Evolutionary conservation across 2,797 vertebrate species (phyloP).

Genomic region (Strix occidentalis): DNA sequence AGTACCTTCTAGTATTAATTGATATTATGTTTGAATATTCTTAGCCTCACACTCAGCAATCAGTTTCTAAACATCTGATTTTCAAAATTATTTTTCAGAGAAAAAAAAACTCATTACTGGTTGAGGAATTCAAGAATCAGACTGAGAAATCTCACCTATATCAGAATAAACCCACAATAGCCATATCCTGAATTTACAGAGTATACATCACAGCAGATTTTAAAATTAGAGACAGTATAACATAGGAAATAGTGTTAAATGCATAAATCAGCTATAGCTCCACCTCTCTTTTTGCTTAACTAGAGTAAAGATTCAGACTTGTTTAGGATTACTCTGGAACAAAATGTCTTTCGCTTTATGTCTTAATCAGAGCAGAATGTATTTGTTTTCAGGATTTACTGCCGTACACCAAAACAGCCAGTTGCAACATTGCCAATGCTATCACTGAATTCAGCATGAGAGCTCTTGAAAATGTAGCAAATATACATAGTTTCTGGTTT

Average conservation of each 20-base stretch:
- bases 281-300: not conserved
- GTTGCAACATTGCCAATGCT: not conserved
- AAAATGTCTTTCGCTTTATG: not conserved
- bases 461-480: not conserved
- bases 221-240: not conserved
- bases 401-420: not conserved
- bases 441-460: not conserved
- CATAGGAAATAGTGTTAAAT: not conserved
- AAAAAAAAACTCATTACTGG: not conserved
- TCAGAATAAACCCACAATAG: not conserved
- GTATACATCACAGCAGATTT: not conserved
- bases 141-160: not conserved
- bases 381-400: not conserved
- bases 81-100: not conserved
- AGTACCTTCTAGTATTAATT: not conserved
- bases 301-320: not conserved
- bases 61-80: not conserved
- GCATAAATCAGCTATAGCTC: not conserved
- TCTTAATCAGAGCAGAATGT: not conserved
- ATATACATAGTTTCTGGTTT: not conserved
- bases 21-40: not conserved
- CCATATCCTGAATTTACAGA: not conserved
- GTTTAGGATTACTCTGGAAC: not conserved
- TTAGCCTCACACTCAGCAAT: not conserved
- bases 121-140: not conserved